phyloP scores from a whole-genome alignment of 37 sponge, comb jelly and placozoan species.

The Halichondria panicea region DNA sequence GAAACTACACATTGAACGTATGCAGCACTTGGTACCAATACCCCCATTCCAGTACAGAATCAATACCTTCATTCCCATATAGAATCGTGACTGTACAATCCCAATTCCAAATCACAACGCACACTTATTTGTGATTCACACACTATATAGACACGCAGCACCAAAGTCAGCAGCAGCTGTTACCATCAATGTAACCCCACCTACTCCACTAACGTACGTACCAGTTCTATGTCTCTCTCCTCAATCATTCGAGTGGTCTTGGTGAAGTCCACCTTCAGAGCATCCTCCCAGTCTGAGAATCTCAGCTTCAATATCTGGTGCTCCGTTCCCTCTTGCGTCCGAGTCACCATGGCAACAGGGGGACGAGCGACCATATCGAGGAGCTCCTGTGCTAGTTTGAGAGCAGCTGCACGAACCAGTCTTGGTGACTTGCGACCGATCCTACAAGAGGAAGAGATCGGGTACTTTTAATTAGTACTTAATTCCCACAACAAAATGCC shows the following conservation, averaged over 20 bases:
- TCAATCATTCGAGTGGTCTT: slow-evolving; percentile 40
- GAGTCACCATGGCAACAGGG: slow-evolving; percentile 63
- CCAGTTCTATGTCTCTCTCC: slow-evolving; percentile 33
- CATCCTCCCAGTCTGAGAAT: slow-evolving; percentile 91
- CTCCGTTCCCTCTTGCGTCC: slow-evolving; percentile 80
- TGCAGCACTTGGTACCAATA: no score
- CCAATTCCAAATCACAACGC: no score
- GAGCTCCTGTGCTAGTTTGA: slow-evolving; percentile 77
- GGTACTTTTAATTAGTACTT: no score
- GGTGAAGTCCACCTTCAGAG: slow-evolving; percentile 82
- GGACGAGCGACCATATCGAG: slow-evolving; percentile 72
- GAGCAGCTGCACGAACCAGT: slow-evolving; percentile 87
- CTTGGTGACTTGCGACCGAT: slow-evolving; percentile 76
- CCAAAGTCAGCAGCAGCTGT: no score
- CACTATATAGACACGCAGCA: no score
- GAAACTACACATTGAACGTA: slow-evolving; percentile 8
- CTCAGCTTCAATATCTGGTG: slow-evolving; percentile 59
- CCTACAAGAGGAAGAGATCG: no score
- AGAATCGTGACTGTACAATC: no score
- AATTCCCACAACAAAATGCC: no score
- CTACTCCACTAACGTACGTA: no score
- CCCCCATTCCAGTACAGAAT: no score
- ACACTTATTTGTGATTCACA: no score
- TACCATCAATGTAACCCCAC: not conserved
- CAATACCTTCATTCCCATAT: no score